A percentile compares a stretch with the other conserved stretches of the same genome.
Evolutionary conservation across 2,888 invertebrate species (phyloP).

Genomic region (Slavum lentiscoides): DNA sequence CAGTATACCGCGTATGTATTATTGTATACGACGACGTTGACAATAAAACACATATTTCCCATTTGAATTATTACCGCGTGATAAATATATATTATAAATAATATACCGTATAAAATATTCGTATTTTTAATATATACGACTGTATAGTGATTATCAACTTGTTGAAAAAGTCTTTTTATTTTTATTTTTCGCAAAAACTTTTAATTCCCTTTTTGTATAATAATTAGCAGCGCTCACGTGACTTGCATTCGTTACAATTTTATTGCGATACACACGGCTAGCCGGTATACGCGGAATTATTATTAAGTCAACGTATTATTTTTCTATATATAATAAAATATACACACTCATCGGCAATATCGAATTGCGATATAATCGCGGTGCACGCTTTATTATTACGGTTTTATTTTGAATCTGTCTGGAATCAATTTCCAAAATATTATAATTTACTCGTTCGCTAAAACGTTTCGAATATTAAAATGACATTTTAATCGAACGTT

Average conservation of each 20-base stretch:
- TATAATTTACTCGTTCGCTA: no score
- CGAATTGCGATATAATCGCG: conserved; percentile 6
- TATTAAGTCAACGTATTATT: no score
- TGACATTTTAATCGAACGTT: no score
- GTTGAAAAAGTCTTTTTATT: neutral
- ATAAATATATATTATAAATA: neutral
- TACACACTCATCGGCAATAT: conserved; percentile 4
- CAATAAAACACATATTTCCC: no score
- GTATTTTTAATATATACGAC: neutral
- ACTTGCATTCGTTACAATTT: no score
- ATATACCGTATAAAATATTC: neutral
- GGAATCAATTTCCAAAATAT: no score
- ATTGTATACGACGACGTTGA: no score
- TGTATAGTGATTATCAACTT: neutral
- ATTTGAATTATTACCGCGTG: no score
- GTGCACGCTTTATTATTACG: neutral
- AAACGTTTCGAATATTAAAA: no score
- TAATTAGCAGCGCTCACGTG: neutral
- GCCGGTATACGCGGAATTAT: neutral
- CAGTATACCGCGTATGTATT: no score
- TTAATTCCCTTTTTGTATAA: conserved; percentile 8
- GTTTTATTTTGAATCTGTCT: neutral
- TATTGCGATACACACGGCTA: no score
- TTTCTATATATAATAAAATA: neutral
- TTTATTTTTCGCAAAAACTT: conserved; percentile 9